These are phyloP conservation scores for Mus spretus DNA, from an alignment of 2,797 vertebrate species.

Conservation along the genomic window DNA sequence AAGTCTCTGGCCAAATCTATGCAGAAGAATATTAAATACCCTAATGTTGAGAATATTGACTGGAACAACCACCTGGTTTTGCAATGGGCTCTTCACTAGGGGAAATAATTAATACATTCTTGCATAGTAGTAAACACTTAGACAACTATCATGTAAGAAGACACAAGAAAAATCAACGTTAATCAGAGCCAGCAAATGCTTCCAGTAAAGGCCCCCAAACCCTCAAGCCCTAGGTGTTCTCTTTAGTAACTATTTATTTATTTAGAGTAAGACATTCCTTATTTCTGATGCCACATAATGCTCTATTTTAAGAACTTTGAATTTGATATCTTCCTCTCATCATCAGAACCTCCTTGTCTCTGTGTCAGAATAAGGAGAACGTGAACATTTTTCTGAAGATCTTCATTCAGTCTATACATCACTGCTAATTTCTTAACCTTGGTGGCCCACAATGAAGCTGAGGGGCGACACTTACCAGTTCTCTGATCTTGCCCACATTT, in stretches of 20 bases:
- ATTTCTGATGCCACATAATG: constrained; percentile 34
- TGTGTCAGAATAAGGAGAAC: neutral
- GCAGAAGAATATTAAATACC: constrained; percentile 43
- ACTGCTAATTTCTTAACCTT: constrained; percentile 5
- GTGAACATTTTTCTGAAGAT: constrained; percentile 17
- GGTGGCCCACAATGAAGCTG: neutral
- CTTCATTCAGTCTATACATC: neutral
- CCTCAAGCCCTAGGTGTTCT: constrained; percentile 53
- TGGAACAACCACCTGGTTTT: constrained; percentile 47
- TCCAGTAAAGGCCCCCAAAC: constrained; percentile 66
- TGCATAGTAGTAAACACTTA: constrained; percentile 72
- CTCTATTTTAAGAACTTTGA: constrained; percentile 38
- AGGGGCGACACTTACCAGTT: neutral
- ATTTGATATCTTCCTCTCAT: constrained; percentile 12
- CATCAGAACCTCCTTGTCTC: neutral
- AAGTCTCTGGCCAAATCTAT: constrained; percentile 66
- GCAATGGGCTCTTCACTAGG: constrained; percentile 74
- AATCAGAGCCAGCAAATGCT: constrained; percentile 75
- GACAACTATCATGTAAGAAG: constrained; percentile 68
- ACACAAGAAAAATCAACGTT: constrained; percentile 82
- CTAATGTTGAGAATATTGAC: constrained; percentile 61
- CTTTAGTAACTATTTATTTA: neutral
- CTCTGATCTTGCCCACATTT: neutral
- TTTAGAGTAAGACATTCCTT: constrained; percentile 25
- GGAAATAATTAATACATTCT: constrained; percentile 72